A percentile compares a stretch with the other conserved stretches of the same genome.
Conservation (phyloP, 2,113 vertebrate species). For the Eulemur rufifrons region DNA sequence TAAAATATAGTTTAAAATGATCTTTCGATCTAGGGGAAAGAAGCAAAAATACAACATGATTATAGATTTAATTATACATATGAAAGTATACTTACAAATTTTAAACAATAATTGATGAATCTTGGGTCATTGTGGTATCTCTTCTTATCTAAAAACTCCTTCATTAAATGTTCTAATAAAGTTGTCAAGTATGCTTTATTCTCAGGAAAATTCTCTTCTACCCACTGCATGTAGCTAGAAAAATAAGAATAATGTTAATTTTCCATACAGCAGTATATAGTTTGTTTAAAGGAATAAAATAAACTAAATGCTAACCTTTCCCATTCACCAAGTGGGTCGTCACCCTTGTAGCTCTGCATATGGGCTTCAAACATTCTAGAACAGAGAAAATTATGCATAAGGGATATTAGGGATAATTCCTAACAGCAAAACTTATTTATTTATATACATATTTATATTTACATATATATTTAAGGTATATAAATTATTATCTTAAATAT, state of each 20-base stretch:
- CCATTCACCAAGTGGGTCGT: constrained; percentile 92
- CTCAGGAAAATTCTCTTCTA: constrained; percentile 81
- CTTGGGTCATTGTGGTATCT: constrained; percentile 89
- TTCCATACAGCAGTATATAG: fast-evolving
- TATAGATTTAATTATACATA: background rate
- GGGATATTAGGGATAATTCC: background rate
- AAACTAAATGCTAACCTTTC: constrained; percentile 84
- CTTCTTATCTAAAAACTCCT: constrained; percentile 84
- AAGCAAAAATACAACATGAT: background rate
- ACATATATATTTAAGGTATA: no score
- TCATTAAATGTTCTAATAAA: constrained; percentile 88
- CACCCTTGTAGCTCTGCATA: constrained; percentile 86
- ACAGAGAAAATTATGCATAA: constrained; percentile 19
- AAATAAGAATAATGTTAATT: background rate
- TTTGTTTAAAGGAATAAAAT: background rate
- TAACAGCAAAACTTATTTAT: constrained; percentile 21
- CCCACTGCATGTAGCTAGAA: constrained; percentile 88
- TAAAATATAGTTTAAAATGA: constrained; percentile 28
- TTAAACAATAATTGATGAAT: constrained; percentile 90
- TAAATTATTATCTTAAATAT: background rate
- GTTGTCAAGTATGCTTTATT: constrained; percentile 73
- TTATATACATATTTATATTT: no score
- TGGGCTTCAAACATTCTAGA: constrained; percentile 88
- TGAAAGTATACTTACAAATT: constrained; percentile 87
- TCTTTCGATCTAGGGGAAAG: background rate